phyloP scores from a whole-genome alignment of 2,797 vertebrate genomes.

The Microctenopoma stevenorrisi region DNA sequence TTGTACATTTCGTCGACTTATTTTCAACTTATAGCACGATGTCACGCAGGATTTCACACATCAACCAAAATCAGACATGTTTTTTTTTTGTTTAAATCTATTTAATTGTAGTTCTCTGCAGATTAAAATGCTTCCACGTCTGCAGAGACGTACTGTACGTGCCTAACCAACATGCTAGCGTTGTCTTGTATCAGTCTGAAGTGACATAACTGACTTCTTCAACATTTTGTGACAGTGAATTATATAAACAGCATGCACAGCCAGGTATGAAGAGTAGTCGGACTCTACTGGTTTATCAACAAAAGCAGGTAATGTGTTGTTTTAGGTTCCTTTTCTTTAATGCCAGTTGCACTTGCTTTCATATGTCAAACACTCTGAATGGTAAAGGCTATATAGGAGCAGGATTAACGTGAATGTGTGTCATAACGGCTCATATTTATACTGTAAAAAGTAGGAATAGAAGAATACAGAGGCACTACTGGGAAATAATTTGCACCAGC shows the following conservation, averaged over 20 bases:
- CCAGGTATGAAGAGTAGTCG: conserved; percentile 55
- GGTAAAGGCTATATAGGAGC: conserved; percentile 25
- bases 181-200: conserved; percentile 74
- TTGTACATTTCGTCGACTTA: conserved; percentile 50
- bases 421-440: conserved; percentile 28
- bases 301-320: conserved; percentile 32
- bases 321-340: conserved; percentile 15
- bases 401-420: conserved; percentile 37
- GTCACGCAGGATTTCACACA: conserved; percentile 46
- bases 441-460: conserved; percentile 36
- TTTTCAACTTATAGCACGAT: conserved; percentile 58
- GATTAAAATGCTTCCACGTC: conserved; percentile 80
- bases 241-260: conserved; percentile 74
- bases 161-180: conserved; percentile 79
- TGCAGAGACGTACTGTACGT: conserved; percentile 84
- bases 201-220: conserved; percentile 49
- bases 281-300: conserved; percentile 47
- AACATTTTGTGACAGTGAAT: conserved; percentile 66
- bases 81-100: conserved; percentile 53
- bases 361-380: conserved; percentile 39
- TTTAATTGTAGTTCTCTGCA: conserved; percentile 74
- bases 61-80: conserved; percentile 47
- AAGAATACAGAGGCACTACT: conserved; percentile 1
- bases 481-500: conserved; percentile 48
- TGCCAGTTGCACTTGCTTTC: conserved; percentile 39